A percentile compares a stretch with the other conserved stretches of the same genome.
Evolutionary conservation across 2,888 invertebrate genomes (phyloP).

Genomic region (Stegana nigrithorax): DNA sequence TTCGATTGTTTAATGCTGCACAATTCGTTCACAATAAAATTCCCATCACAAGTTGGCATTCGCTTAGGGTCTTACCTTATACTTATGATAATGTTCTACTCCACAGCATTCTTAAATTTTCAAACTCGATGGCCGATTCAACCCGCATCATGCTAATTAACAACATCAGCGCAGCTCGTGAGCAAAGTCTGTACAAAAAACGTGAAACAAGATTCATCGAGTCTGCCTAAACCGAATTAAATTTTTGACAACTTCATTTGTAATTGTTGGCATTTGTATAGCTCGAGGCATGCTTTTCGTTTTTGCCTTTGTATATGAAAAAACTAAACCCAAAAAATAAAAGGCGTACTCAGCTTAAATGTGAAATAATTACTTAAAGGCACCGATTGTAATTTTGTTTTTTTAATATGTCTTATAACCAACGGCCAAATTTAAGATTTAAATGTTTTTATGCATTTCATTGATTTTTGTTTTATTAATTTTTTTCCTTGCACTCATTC

Average conservation of each 20-base stretch:
- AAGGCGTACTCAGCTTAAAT: not conserved
- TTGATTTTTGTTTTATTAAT: no score
- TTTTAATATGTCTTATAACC: not conserved
- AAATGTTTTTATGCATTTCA: no score
- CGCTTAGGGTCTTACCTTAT: no score
- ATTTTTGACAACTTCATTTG: constrained; percentile 65
- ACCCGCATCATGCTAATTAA: constrained; percentile 13
- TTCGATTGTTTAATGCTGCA: no score
- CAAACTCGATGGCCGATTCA: no score
- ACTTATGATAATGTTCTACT: no score
- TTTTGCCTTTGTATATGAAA: not conserved
- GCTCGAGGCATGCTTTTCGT: not conserved
- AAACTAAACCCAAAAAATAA: not conserved
- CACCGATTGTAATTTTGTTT: not conserved
- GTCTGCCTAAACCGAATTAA: constrained; percentile 55
- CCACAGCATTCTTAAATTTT: no score
- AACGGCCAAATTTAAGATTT: no score
- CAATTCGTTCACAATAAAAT: no score
- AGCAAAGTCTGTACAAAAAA: not conserved
- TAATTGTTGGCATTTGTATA: constrained; percentile 37
- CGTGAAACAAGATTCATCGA: constrained; percentile 34
- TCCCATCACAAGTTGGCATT: no score
- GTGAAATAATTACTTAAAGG: constrained; percentile 5
- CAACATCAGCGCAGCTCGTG: no score
- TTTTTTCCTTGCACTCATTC: no score